Evolutionary conservation across 2,888 invertebrate species (phyloP).

Genomic region (Flexamia atlantica): DNA sequence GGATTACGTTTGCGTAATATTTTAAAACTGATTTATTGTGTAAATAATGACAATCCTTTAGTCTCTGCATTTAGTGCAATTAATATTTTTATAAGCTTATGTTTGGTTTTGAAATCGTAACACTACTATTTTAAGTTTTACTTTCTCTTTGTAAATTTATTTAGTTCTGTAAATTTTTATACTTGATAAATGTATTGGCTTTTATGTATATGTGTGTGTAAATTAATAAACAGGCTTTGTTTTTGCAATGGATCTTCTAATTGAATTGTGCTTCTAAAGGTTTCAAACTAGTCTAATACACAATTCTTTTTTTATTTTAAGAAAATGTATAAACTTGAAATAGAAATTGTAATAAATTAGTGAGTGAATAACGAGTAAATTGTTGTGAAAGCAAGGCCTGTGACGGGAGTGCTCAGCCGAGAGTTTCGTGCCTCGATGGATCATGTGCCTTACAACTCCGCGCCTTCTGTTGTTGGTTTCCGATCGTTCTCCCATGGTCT

Average conservation of each 20-base stretch:
- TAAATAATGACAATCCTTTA: background rate
- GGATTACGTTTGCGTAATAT: background rate
- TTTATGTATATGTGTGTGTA: background rate
- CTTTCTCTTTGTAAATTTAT: conserved; percentile 9
- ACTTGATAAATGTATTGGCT: background rate
- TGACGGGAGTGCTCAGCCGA: background rate
- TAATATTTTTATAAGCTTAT: background rate
- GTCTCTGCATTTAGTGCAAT: conserved; percentile 3
- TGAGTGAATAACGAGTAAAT: background rate
- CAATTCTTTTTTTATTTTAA: background rate
- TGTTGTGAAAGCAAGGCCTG: conserved; percentile 5
- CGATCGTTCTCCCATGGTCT: conserved; percentile 49
- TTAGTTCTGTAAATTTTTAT: conserved; percentile 9
- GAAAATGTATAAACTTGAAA: background rate
- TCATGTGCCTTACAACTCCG: conserved; percentile 41
- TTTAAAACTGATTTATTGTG: background rate
- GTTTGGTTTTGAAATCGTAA: conserved; percentile 1
- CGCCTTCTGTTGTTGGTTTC: conserved; percentile 34
- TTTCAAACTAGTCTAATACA: background rate
- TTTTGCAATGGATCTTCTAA: background rate
- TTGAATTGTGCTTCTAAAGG: background rate
- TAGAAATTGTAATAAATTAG: background rate
- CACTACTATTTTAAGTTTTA: background rate
- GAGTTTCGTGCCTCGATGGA: conserved; percentile 29
- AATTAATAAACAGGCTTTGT: background rate